A percentile compares a stretch with the other conserved stretches of the same genome.
Evolutionary conservation across 2,797 vertebrate genomes (phyloP).

Genomic region (Gallinago nigripennis): DNA sequence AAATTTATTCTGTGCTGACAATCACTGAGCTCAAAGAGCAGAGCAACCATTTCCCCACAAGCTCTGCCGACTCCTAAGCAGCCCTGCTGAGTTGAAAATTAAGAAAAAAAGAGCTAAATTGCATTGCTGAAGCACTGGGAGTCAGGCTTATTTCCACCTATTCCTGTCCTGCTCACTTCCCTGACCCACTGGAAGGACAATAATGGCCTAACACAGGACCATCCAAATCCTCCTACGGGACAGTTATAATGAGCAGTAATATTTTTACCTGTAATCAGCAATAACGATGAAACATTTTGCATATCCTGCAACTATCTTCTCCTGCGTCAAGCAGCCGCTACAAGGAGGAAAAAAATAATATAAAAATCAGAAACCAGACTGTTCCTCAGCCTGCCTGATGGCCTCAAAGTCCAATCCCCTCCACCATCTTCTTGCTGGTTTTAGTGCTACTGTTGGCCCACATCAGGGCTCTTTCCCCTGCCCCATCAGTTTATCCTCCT

Average conservation of each 20-base stretch:
- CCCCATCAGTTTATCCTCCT: neutral
- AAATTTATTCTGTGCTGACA: neutral
- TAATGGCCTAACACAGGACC: neutral
- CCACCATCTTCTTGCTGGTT: neutral
- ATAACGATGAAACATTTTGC: constrained; percentile 93
- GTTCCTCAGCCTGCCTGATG: neutral
- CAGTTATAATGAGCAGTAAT: neutral
- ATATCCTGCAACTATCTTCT: constrained; percentile 96
- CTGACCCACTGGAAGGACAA: neutral
- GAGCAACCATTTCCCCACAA: neutral
- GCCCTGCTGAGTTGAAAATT: neutral
- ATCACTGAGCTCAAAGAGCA: neutral
- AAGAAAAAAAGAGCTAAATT: neutral
- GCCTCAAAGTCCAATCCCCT: neutral
- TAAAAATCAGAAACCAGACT: neutral
- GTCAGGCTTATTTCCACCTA: neutral
- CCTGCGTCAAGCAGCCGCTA: constrained; percentile 95
- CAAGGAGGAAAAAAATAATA: neutral
- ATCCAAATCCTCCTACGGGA: neutral
- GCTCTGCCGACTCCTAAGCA: neutral
- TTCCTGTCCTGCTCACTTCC: neutral
- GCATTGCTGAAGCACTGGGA: neutral
- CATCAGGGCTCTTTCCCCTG: neutral
- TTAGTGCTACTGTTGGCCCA: neutral
- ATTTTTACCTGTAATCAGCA: constrained; percentile 91